A percentile compares a stretch with the other conserved stretches of the same genome.
Conservation (phyloP, 2,797 vertebrate genomes). For the Pogonophryne albipinna region DNA sequence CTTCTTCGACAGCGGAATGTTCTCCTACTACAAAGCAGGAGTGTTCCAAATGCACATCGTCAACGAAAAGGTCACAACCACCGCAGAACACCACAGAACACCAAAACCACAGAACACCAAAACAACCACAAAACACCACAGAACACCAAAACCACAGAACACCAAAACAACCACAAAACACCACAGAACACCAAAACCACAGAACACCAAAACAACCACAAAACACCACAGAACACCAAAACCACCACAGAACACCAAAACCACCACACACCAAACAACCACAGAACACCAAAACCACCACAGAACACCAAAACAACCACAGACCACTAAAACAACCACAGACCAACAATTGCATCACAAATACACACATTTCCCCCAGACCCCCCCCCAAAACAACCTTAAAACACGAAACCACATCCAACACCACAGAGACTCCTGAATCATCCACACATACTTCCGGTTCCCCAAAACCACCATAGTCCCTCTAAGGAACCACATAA, state of each 20-base stretch:
- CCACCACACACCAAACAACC: too few species aligned
- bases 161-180: not conserved
- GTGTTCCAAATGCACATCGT: conserved; percentile 87
- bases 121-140: not conserved
- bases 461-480: not conserved
- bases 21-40: conserved; percentile 89
- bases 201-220: too few species aligned
- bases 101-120: not conserved
- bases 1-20: conserved; percentile 96
- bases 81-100: not conserved
- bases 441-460: too few species aligned
- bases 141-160: not conserved
- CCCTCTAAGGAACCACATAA: not conserved
- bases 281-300: not conserved
- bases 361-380: too few species aligned
- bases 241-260: too few species aligned
- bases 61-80: conserved; percentile 86
- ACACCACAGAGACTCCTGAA: too few species aligned
- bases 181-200: too few species aligned
- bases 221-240: too few species aligned
- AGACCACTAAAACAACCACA: not conserved
- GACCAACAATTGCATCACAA: too few species aligned
- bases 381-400: too few species aligned
- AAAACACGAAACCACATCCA: too few species aligned
- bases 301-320: not conserved